Evolutionary conservation across 2,113 vertebrate genomes (phyloP), one percentile per base, ranked within the genome.

Genomic region (Ceuthmochares aereus): DNA sequence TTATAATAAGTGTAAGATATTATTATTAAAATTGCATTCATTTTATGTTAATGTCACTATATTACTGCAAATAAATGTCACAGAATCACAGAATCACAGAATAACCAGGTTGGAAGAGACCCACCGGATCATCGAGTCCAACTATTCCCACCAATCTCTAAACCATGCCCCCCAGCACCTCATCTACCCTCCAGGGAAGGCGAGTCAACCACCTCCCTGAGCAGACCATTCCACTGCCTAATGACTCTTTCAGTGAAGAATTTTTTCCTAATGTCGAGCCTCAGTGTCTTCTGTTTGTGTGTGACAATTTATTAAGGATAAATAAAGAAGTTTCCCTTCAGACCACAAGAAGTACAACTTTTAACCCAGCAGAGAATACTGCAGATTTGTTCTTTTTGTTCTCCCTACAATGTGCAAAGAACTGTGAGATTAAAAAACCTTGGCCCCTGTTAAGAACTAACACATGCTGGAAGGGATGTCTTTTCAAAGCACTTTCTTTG

Each of bases 41-140:
- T 70, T 97, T 94, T 78, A 30, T 84, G 36, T 87, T 83, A 92
- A 60, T 81, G 68, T 74, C 79, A 58, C 21, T 80, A 1, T 81
- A 84, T 93, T 94, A 90, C 82, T 90, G 64, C 85, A 86, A 94
- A 88, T 97, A 85, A 88, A 90, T 96, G 81, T 23, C n/a, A n/a
- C n/a, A n/a, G n/a, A n/a, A n/a, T n/a, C n/a, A n/a, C n/a, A n/a
- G n/a, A n/a, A n/a, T n/a, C n/a, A n/a, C n/a, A n/a, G n/a, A n/a
- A n/a, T n/a, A n/a, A n/a, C n/a, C n/a, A n/a, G n/a, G n/a, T n/a
- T n/a, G n/a, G n/a, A n/a, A n/a, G n/a, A n/a, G n/a, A n/a, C n/a
- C n/a, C n/a, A n/a, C n/a, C n/a, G n/a, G n/a, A n/a, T n/a, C n/a
- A n/a, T n/a, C n/a, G n/a, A n/a, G n/a, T n/a, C n/a, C n/a, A n/a